Conservation (phyloP, 2,888 invertebrate genomes). For the Synanthedon vespiformis region DNA sequence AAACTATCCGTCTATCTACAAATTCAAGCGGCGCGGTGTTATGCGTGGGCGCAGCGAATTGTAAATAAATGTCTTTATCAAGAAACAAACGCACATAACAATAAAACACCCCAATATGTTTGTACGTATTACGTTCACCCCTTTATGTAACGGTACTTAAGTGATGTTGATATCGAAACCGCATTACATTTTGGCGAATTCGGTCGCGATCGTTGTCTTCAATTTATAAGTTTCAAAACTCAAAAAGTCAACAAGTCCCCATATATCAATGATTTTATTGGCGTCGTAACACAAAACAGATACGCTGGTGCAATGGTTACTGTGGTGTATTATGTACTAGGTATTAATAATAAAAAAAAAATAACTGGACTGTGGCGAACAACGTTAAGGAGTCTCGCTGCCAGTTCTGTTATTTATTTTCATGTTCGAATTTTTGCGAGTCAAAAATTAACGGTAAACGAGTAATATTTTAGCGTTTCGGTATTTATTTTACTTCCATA, state of each 20-base stretch:
- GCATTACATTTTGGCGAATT: conserved; percentile 29
- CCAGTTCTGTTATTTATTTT: neutral
- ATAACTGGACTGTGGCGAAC: neutral
- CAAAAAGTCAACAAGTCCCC: conserved; percentile 16
- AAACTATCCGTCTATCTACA: neutral
- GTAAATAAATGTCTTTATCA: conserved; percentile 37
- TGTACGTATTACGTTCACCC: conserved; percentile 15
- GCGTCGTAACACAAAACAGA: neutral
- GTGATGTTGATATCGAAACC: conserved; percentile 29
- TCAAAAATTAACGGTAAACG: conserved; percentile 11
- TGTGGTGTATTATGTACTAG: neutral
- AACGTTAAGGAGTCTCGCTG: neutral
- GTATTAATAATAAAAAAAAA: neutral
- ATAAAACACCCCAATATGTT: conserved; percentile 26
- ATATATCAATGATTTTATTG: neutral
- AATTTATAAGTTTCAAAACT: conserved; percentile 31
- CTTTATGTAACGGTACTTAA: conserved; percentile 32
- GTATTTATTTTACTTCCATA: conserved; percentile 10
- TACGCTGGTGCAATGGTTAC: neutral
- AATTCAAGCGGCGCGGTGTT: neutral
- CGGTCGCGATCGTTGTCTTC: conserved; percentile 28
- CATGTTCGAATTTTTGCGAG: neutral
- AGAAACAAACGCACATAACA: conserved; percentile 27
- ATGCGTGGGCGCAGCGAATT: conserved; percentile 10
- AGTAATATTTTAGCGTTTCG: conserved; percentile 14